Base-by-base conservation (phyloP, 2,888 invertebrate genomes). In the Malthinus flaveolus region DNA sequence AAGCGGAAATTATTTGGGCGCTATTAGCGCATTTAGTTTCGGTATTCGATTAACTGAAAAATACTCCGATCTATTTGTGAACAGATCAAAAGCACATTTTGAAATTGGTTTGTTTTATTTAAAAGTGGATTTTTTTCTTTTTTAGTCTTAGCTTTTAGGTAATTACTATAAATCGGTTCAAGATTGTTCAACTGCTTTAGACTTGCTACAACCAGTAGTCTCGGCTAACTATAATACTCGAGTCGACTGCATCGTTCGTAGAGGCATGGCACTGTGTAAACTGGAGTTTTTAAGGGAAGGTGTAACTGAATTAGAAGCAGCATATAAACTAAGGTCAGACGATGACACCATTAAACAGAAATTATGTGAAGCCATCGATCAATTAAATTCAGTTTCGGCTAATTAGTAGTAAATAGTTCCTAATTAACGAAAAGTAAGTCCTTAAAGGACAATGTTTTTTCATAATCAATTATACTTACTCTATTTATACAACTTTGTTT, bases 51-150 rank as follows among this genome's bases (percentile, higher is more conserved):
- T 93, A 12, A 87, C 88, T 34, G 84, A 87, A 49, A 87, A 88
- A 68, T 82, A 90, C 75, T 85, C 88, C 0, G 86, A 87, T 70
- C 81, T 93, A 46, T 93, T 86, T 74, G 84, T 89, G 0, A 90
- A 89, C 66, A 81, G 94, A 73, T 88, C 92, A 0, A 88, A 88
- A 32, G 89, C 91, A n/a, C 93, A 94, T 73, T 85, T 91, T 56
- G 85, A 86, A 11, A 33, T 68, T 49, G 75, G 75, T 73, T 65
- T 61, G 56, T 12, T 46, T 5, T 37, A 9, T n/a, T 39, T 33
- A 13, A 8, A 12, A 51, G 10, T 10, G 10, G 1, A 10, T 44
- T 12, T 31, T n/a, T n/a, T 13, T 8, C 3, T 32, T 37, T 32
- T 36, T 45, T 32, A 50, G 46, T 8, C 35, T 32, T 12, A 31